These are phyloP conservation scores for Tragulus kanchil DNA, from an alignment of 2,113 vertebrate species.

Conservation along the genomic window DNA sequence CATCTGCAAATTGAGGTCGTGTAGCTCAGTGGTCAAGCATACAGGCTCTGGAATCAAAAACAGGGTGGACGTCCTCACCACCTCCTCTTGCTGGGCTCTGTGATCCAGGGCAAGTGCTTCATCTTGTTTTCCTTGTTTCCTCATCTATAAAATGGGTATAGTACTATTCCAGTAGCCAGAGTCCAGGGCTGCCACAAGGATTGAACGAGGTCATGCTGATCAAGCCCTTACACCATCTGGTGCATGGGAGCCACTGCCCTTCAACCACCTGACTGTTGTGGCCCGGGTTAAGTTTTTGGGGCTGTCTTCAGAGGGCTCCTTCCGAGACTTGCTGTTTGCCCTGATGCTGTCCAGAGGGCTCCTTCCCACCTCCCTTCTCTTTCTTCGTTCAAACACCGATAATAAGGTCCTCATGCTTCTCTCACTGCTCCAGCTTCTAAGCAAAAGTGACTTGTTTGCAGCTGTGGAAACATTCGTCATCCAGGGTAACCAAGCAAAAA, in stretches of 20 bases:
- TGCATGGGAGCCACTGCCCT: fast-evolving
- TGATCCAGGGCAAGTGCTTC: neutral
- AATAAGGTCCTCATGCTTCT: neutral
- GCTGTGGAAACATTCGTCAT: slow-evolving; percentile 42
- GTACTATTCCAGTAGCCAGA: too few relatives aligned
- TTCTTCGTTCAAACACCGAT: neutral
- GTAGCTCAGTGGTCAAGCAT: neutral
- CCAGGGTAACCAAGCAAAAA: slow-evolving; percentile 51
- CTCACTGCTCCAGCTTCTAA: neutral
- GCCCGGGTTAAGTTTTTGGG: too few relatives aligned
- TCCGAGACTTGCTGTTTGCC: neutral
- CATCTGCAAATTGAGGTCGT: fast-evolving
- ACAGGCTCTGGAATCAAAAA: neutral
- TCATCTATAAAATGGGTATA: neutral
- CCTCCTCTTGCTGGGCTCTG: neutral
- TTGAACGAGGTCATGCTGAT: neutral
- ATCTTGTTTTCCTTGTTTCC: neutral
- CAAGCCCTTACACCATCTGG: neutral
- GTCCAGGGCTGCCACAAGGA: neutral
- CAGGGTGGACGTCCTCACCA: neutral
- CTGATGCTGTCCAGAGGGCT: neutral
- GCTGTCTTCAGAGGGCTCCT: too few relatives aligned
- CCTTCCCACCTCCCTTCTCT: neutral
- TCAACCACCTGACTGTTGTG: neutral
- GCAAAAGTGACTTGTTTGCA: slow-evolving; percentile 59